Percentiles rank a stretch among this genome's conserved stretches.
These are phyloP conservation scores for Tenebrosternarchus preto DNA, from an alignment of 2,113 vertebrate species.

Conservation along the genomic window DNA sequence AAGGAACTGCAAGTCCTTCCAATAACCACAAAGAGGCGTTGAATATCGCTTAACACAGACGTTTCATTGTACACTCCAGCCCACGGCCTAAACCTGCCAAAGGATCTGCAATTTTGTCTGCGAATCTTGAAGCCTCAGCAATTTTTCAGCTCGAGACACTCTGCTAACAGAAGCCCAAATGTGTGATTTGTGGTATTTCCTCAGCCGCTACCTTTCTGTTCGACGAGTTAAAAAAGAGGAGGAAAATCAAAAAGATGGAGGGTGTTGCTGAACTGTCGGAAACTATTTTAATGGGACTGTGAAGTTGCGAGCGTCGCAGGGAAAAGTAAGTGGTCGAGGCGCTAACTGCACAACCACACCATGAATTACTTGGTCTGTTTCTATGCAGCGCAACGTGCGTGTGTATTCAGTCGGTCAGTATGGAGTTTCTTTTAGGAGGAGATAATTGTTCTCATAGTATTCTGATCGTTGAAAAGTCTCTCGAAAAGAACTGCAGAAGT, in stretches of 20 bases:
- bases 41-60: not conserved
- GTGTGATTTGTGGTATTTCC: not conserved
- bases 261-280: constrained; percentile 47
- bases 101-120: constrained; percentile 10
- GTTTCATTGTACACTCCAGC: not conserved
- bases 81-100: not conserved
- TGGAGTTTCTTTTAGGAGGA: too few relatives aligned
- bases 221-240: not conserved
- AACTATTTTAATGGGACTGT: constrained; percentile 55
- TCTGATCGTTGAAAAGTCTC: too few relatives aligned
- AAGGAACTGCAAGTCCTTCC: not conserved
- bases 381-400: too few relatives aligned
- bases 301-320: not conserved
- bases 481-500: too few relatives aligned
- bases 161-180: constrained; percentile 2
- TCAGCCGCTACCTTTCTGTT: not conserved
- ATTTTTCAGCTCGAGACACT: not conserved
- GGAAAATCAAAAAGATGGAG: not conserved
- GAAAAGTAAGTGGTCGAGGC: constrained; percentile 18
- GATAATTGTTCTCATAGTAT: too few relatives aligned
- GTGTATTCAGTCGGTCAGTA: too few relatives aligned
- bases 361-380: not conserved
- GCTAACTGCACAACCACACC: not conserved
- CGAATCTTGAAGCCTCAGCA: constrained; percentile 21
- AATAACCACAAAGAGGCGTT: not conserved